Conservation (phyloP, 2,113 vertebrate genomes). For the Thamnaconus septentrionalis region DNA sequence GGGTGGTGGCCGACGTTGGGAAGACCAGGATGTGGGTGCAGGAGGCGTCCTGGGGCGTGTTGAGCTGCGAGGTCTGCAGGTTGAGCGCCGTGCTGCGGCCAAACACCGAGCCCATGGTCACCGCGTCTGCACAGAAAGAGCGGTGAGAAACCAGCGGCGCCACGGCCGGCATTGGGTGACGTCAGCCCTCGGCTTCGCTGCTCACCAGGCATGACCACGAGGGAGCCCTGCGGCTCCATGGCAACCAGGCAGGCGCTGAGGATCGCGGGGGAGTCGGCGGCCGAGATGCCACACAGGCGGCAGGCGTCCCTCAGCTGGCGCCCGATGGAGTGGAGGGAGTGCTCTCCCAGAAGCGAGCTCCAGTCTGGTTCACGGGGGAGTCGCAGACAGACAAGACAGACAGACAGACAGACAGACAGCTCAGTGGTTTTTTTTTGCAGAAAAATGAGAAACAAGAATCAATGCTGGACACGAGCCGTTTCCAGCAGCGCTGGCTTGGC, state of each 20-base stretch:
- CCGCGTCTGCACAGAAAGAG: slow-evolving; percentile 80
- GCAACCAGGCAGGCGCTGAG: slow-evolving; percentile 97
- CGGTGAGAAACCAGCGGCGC: neutral
- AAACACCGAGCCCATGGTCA: slow-evolving; percentile 98
- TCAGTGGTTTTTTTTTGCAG: neutral
- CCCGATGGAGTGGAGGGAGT: slow-evolving; percentile 93
- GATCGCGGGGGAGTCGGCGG: slow-evolving; percentile 90
- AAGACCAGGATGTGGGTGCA: slow-evolving; percentile 98
- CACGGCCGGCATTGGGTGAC: no score
- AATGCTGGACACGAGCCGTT: no score
- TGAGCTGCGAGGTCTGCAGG: slow-evolving; percentile 95
- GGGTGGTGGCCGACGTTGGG: slow-evolving; percentile 94
- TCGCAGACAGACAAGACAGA: neutral
- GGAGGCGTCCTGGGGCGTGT: slow-evolving; percentile 95
- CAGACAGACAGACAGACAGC: neutral
- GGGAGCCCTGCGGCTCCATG: slow-evolving; percentile 97
- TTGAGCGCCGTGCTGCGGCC: slow-evolving; percentile 95
- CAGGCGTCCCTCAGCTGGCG: slow-evolving; percentile 93
- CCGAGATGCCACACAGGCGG: slow-evolving; percentile 93
- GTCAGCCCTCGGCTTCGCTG: neutral
- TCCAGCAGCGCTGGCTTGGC: no score
- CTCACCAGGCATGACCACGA: slow-evolving; percentile 96
- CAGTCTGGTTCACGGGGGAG: slow-evolving; percentile 80
- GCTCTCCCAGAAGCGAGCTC: slow-evolving; percentile 94
- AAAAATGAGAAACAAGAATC: no score